Percentiles rank a stretch among this genome's conserved stretches.
These are phyloP conservation scores for Pteruthius melanotis DNA, from an alignment of 2,113 vertebrate species.

Conservation along the genomic window DNA sequence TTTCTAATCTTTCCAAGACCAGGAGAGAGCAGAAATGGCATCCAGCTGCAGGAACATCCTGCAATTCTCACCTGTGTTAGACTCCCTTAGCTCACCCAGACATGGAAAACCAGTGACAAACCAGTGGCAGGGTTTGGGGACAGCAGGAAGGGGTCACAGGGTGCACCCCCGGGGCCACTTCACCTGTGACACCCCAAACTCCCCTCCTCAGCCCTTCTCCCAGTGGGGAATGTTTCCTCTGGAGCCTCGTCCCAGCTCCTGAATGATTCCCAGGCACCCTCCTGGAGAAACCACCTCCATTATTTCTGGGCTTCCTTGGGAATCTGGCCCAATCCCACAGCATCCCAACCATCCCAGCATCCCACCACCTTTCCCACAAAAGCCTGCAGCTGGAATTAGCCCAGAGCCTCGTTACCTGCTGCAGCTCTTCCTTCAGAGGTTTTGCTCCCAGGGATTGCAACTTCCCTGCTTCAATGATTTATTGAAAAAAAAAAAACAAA, in stretches of 20 bases:
- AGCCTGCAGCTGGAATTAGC: neutral
- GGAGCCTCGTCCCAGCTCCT: neutral
- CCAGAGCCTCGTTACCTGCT: neutral
- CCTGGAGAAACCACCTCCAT: neutral
- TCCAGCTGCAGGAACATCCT: neutral
- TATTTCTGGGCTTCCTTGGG: neutral
- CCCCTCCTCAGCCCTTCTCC: neutral
- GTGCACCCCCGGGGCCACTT: neutral
- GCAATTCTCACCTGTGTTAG: rapidly evolving
- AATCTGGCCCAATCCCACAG: neutral
- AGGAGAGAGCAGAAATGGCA: neutral
- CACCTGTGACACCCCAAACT: neutral
- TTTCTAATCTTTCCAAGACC: neutral
- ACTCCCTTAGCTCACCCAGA: neutral
- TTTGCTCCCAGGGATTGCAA: neutral
- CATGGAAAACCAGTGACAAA: neutral
- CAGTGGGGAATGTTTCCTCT: neutral
- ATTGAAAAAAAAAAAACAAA: neutral
- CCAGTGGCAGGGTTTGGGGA: neutral
- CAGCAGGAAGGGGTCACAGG: neutral
- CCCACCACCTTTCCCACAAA: neutral
- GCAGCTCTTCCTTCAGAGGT: neutral
- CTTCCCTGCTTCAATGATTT: neutral
- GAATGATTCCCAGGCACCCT: neutral
- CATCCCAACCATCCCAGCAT: neutral